Base-by-base conservation (phyloP, 2,113 vertebrate species). In the Leuciscus idus region DNA sequence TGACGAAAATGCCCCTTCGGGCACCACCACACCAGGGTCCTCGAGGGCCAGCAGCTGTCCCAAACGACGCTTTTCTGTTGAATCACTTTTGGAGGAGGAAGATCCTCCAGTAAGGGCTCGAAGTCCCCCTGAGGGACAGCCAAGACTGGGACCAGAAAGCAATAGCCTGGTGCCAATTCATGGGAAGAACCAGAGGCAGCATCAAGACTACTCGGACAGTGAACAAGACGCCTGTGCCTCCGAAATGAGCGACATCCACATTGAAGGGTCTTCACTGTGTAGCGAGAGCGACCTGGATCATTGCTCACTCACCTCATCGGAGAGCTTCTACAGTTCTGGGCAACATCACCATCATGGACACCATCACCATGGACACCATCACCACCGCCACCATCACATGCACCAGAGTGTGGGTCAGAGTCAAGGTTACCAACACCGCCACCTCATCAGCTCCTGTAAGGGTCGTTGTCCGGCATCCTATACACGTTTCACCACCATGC, bases 261-360 rank as follows among this genome's bases (percentile, higher is more conserved):
- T 98, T 72, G 98, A 99, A 90, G 98, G 97, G n/a, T 99, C 98
- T 0, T 99, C 98, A 4, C 97, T 99, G 81, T 99, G 98, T 92
- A 99, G 98, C 17, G 98, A 99, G 91, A 99, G 98, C 72, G 98
- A 99, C 81, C 96, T 99, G 57, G 98, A 99, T 90, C 98, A 97
- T 91, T 99, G 96, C 85, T 99, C 97, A 1, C 97, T 98, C 88
- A 96, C 98, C 0, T 99, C 98, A 17, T 98, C 98, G 0, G 98
- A 97, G 86, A 97, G 96, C 70, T 96, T 96, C 87, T 96, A 95
- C 2, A 95, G 95, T 5, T 95, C 96, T 15, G 93, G 95, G 70
- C 93, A 96, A 96, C 4, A 94, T 96, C 77, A 94, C 93, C 88
- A 88, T 46, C 94, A 95, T 59, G 96, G 95, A 52, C 96, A 96